These are phyloP conservation scores for Lampropteryx suffumata DNA, from an alignment of 2,888 invertebrate genomes.

Conservation along the genomic window DNA sequence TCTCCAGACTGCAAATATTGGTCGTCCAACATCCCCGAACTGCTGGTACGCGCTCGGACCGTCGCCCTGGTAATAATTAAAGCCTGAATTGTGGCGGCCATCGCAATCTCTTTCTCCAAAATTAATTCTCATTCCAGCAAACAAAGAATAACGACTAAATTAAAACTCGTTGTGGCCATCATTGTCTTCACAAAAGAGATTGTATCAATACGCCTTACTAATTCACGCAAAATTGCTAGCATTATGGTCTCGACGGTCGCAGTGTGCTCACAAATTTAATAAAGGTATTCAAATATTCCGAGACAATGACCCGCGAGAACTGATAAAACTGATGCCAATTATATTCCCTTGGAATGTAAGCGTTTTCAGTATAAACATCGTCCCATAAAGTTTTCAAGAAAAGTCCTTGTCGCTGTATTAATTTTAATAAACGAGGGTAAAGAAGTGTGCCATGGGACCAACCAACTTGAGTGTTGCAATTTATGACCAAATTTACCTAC, in stretches of 20 bases:
- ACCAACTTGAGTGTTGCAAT: slow-evolving; percentile 24
- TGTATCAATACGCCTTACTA: slow-evolving; percentile 50
- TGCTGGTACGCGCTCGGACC: slow-evolving; percentile 2
- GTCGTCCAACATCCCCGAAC: neutral
- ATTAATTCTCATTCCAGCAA: slow-evolving; percentile 33
- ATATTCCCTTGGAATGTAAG: slow-evolving; percentile 39
- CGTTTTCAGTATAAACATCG: slow-evolving; percentile 32
- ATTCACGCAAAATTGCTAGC: slow-evolving; percentile 48
- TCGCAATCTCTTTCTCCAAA: slow-evolving; percentile 9
- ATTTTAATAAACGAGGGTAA: slow-evolving; percentile 40
- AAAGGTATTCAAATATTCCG: slow-evolving; percentile 44
- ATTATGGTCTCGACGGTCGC: slow-evolving; percentile 44
- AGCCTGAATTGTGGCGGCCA: slow-evolving; percentile 8
- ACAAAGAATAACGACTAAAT: slow-evolving; percentile 46
- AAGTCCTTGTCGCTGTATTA: slow-evolving; percentile 39
- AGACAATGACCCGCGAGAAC: slow-evolving; percentile 43
- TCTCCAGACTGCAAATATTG: slow-evolving; percentile 9
- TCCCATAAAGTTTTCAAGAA: slow-evolving; percentile 29
- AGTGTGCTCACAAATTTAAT: slow-evolving; percentile 48
- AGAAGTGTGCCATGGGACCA: slow-evolving; percentile 38
- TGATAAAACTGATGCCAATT: slow-evolving; percentile 47
- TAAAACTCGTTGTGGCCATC: slow-evolving; percentile 45
- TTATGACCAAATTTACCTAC: slow-evolving; percentile 2
- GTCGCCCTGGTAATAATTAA: slow-evolving; percentile 14
- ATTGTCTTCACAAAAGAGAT: slow-evolving; percentile 51